A percentile compares a stretch with the other conserved stretches of the same genome.
These are phyloP conservation scores for Hemibagrus wyckioides DNA, from an alignment of 2,113 vertebrate species.

Conservation along the genomic window DNA sequence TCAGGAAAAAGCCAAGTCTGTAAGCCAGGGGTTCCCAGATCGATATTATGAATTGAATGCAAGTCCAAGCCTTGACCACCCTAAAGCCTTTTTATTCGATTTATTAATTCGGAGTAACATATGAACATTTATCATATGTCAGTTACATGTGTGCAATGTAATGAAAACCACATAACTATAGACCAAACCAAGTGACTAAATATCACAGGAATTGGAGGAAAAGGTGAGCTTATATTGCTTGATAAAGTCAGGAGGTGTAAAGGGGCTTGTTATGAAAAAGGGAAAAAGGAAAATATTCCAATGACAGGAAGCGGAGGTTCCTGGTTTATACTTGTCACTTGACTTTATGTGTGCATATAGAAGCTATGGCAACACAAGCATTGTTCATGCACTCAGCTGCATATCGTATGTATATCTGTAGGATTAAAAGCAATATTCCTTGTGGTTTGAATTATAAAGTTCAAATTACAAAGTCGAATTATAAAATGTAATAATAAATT, in stretches of 20 bases:
- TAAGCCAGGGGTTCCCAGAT: background rate
- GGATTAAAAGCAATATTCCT: background rate
- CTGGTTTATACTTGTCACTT: background rate
- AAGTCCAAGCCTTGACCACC: background rate
- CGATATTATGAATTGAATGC: background rate
- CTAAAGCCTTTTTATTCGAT: no score
- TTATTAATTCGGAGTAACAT: no score
- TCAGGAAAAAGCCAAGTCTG: background rate
- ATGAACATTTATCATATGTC: background rate
- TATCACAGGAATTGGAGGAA: background rate
- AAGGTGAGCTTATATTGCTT: background rate
- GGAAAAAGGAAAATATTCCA: background rate
- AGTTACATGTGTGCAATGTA: background rate
- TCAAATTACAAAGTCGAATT: no score
- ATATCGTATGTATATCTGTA: background rate
- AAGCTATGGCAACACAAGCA: background rate
- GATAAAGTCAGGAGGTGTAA: background rate
- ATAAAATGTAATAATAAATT: no score
- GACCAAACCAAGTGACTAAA: background rate
- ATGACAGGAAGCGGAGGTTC: background rate
- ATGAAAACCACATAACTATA: no score
- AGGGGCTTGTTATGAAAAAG: background rate
- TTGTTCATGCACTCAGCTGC: background rate
- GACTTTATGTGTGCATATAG: background rate
- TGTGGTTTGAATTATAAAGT: background rate